Base-by-base conservation (phyloP, 2,113 vertebrate genomes). In the Hippocampus abdominalis region DNA sequence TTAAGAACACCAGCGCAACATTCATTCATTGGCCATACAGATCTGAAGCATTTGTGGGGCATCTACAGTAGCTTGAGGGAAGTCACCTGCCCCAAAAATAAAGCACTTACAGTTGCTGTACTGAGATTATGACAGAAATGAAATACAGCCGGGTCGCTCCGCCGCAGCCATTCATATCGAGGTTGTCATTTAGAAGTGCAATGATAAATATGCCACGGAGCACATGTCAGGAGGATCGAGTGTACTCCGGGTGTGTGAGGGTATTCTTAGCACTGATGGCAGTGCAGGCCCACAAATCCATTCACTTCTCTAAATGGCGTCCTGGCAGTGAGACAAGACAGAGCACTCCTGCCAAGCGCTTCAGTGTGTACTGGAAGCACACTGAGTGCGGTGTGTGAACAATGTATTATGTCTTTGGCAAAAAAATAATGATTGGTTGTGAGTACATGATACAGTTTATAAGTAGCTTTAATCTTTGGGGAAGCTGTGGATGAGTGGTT, bases 261-360 rank as follows among this genome's bases (percentile, higher is more conserved):
- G 76, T 88, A 90, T 89, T 90, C 84, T 91, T 89, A 89, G 89
- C 82, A 4, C 66, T 25, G 81, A 75, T 87, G 82, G 81, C 78
- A 74, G 81, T 71, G 75, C 78, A 69, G 76, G 66, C 77, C 61
- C 11, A 59, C 15, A 25, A 68, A 80, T 78, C 81, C 84, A 86
- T 84, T 82, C 80, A 85, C 69, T 51, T 84, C 81, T 87, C 75
- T 69, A 87, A 83, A 86, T 82, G 82, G 76, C 44, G 62, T 64
- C 56, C 70, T 84, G 86, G 86, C 86, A 63, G 61, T 53, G 69
- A 63, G 72, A 79, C 70, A 82, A 78, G 74, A 71, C 78, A 29
- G 3, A 8, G 42, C 29, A 23, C 36, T 57, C 25, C 70, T 77
- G 75, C 74, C 57, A 66, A 49, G 53, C 72, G 46, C 68, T 74